Conservation (phyloP, 2,113 vertebrate species). For the Emydura subglobosa region DNA sequence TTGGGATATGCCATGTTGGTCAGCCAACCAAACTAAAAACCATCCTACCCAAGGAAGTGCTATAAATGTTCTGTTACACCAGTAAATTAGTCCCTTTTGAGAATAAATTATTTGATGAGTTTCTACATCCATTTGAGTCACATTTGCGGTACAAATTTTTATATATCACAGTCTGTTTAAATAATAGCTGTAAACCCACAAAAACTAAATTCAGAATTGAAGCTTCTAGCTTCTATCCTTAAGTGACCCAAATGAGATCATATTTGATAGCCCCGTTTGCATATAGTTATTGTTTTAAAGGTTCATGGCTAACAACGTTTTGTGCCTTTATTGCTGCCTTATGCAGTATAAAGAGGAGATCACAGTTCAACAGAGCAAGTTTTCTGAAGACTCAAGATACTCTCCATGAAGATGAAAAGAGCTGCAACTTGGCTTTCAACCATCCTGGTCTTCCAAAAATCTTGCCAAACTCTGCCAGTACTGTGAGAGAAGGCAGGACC, state of each 20-base stretch:
- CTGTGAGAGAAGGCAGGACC: neutral
- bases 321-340: neutral
- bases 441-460: neutral
- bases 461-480: fast-evolving
- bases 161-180: neutral
- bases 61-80: constrained; percentile 49
- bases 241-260: neutral
- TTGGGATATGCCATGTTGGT: constrained; percentile 64
- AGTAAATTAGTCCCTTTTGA: constrained; percentile 63
- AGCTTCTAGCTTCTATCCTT: neutral
- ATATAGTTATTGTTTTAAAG: neutral
- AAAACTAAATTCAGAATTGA: neutral
- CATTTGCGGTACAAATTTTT: neutral
- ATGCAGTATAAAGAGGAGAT: neutral
- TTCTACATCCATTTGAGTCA: neutral
- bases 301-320: no score
- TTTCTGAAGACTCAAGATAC: neutral
- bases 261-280: neutral
- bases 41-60: constrained; percentile 51
- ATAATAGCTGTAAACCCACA: neutral
- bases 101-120: neutral
- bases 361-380: fast-evolving
- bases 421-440: neutral
- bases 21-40: constrained; percentile 67
- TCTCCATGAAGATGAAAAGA: neutral